These are phyloP conservation scores for Simalia tracyae DNA, from an alignment of 2,797 vertebrate species.

Conservation along the genomic window DNA sequence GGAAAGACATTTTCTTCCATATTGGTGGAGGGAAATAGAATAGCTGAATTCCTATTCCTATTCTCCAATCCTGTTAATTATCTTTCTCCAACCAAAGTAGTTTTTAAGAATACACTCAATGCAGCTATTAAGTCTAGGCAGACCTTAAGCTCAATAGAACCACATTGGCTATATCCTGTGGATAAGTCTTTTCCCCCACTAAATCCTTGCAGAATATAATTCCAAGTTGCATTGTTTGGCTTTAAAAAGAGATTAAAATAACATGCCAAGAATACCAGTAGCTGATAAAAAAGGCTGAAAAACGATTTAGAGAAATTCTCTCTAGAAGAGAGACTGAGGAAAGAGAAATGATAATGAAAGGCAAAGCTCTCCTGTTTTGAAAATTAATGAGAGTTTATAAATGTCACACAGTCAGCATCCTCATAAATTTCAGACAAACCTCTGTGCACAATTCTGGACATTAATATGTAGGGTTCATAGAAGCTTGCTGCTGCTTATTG, in stretches of 20 bases:
- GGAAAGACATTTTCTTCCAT: neutral
- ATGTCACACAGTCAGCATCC: constrained; percentile 25
- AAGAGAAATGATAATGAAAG: constrained; percentile 45
- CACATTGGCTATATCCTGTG: neutral
- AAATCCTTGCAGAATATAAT: neutral
- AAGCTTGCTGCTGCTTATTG: constrained; percentile 55
- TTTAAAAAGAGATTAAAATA: constrained; percentile 12
- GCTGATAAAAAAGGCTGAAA: constrained; percentile 26
- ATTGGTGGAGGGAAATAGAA: neutral
- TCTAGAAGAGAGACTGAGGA: neutral
- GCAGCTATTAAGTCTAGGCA: neutral
- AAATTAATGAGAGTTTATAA: constrained; percentile 59
- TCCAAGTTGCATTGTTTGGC: constrained; percentile 9
- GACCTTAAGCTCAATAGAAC: neutral
- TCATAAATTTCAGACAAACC: constrained; percentile 58
- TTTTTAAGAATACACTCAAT: neutral
- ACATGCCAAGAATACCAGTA: constrained; percentile 22
- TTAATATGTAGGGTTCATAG: neutral
- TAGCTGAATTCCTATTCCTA: neutral
- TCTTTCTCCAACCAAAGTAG: neutral
- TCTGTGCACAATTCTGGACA: constrained; percentile 57
- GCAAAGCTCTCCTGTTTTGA: constrained; percentile 32
- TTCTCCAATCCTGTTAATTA: neutral
- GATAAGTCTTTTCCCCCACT: neutral
- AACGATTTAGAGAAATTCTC: constrained; percentile 43